Evolutionary conservation across 2,888 invertebrate genomes (phyloP).

Genomic region (Meiosimyza decipiens): DNA sequence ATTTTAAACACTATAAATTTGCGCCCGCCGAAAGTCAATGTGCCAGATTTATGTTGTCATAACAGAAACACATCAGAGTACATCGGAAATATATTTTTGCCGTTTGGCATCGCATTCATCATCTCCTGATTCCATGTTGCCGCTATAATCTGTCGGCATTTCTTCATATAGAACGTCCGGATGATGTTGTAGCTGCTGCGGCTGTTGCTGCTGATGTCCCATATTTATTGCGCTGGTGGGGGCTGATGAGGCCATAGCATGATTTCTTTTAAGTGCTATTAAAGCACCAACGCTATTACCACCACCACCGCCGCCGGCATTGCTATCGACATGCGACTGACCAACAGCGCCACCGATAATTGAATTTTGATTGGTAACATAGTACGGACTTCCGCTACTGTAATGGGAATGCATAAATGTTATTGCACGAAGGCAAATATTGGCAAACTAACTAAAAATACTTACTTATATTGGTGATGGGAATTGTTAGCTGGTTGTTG

Average conservation of each 20-base stretch:
- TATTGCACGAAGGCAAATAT: not conserved
- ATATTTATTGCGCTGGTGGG: slow-evolving; percentile 47
- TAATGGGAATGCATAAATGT: not conserved
- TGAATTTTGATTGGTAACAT: slow-evolving; percentile 61
- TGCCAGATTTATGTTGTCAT: slow-evolving; percentile 25
- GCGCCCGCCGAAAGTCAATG: slow-evolving; percentile 14
- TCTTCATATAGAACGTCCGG: slow-evolving; percentile 63
- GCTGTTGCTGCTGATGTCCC: slow-evolving; percentile 49
- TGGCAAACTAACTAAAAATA: slow-evolving; percentile 1
- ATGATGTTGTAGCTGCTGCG: slow-evolving; percentile 51
- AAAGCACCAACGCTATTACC: slow-evolving; percentile 56
- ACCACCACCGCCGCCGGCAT: slow-evolving; percentile 40
- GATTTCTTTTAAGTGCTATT: slow-evolving; percentile 64
- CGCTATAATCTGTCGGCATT: slow-evolving; percentile 63
- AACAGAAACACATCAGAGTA: slow-evolving; percentile 59
- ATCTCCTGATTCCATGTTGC: slow-evolving; percentile 60
- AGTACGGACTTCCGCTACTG: slow-evolving; percentile 61
- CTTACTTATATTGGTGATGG: slow-evolving; percentile 64
- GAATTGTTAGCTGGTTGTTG: slow-evolving; percentile 61
- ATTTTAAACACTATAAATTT: slow-evolving; percentile 5
- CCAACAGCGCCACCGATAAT: slow-evolving; percentile 42
- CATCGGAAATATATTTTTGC: slow-evolving; percentile 63
- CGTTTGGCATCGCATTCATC: slow-evolving; percentile 65
- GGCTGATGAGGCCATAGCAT: slow-evolving; percentile 57
- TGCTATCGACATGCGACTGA: slow-evolving; percentile 41